A percentile compares a stretch with the other conserved stretches of the same genome.
Conservation (phyloP, 1,140 invertebrate species). For the Cydia pomonella region DNA sequence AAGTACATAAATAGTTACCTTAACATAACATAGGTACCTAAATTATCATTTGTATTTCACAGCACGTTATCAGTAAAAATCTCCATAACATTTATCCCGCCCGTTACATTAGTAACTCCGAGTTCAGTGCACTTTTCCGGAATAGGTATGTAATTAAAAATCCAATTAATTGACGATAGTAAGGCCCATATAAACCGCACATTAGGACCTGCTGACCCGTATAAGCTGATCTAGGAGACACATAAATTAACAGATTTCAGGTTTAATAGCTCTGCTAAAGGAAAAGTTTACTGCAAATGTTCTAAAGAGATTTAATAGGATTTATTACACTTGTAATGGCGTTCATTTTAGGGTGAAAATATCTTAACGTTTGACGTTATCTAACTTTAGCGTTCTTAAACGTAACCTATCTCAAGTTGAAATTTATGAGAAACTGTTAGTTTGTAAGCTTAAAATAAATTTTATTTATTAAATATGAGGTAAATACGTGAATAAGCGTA, state of each 20-base stretch:
- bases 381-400: neutral
- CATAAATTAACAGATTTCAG: conserved; percentile 19
- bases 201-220: conserved; percentile 12
- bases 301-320: neutral
- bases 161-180: neutral
- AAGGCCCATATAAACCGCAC: neutral
- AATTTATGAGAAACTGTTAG: neutral
- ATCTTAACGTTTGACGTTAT: neutral
- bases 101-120: neutral
- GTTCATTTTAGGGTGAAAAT: neutral
- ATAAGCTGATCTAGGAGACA: neutral
- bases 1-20: neutral
- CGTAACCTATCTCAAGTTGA: neutral
- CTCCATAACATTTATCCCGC: no score
- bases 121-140: neutral
- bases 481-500: neutral
- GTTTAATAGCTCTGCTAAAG: conserved; percentile 6
- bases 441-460: neutral
- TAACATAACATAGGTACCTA: no score
- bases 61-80: no score
- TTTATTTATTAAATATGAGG: neutral
- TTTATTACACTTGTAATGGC: neutral
- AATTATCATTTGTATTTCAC: no score
- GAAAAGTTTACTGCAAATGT: neutral
- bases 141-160: neutral